Percentiles rank a stretch among this genome's conserved stretches.
These are phyloP conservation scores for Urosaurus nigricauda DNA, from an alignment of 2,797 vertebrate species.

Conservation along the genomic window DNA sequence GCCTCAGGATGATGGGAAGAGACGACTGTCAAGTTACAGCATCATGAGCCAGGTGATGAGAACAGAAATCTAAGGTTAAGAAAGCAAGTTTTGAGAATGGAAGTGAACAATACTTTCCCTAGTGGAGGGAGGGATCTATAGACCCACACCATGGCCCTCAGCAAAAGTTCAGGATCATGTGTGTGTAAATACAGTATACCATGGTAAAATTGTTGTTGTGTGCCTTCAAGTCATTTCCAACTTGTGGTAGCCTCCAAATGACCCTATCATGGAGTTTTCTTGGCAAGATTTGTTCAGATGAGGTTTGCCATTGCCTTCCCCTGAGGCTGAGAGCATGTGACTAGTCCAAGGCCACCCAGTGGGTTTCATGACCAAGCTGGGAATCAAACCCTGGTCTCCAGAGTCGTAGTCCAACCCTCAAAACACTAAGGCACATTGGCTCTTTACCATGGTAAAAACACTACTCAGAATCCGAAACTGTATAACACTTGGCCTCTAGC, in stretches of 20 bases:
- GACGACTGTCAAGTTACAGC: constrained; percentile 10
- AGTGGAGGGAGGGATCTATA: background rate
- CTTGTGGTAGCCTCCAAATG: too few species aligned
- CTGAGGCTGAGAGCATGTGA: too few species aligned
- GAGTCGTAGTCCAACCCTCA: too few species aligned
- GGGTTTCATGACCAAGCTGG: too few species aligned
- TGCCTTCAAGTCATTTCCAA: too few species aligned
- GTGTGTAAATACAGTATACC: background rate
- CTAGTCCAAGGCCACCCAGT: too few species aligned
- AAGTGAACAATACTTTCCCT: background rate
- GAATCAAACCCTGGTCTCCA: too few species aligned
- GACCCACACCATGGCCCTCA: too few species aligned
- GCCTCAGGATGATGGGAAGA: constrained; percentile 5
- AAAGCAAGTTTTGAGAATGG: background rate
- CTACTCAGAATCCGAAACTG: background rate
- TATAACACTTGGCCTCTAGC: background rate
- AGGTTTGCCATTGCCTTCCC: too few species aligned
- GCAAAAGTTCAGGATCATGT: background rate
- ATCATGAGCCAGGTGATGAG: constrained; percentile 13
- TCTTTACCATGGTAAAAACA: background rate
- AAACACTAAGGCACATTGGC: too few species aligned
- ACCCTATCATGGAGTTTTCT: too few species aligned
- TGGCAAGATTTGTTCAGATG: too few species aligned
- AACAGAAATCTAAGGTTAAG: background rate
- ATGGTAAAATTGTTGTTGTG: background rate